These are phyloP conservation scores for Tachysurus fulvidraco DNA, from an alignment of 2,113 vertebrate genomes.

Conservation along the genomic window DNA sequence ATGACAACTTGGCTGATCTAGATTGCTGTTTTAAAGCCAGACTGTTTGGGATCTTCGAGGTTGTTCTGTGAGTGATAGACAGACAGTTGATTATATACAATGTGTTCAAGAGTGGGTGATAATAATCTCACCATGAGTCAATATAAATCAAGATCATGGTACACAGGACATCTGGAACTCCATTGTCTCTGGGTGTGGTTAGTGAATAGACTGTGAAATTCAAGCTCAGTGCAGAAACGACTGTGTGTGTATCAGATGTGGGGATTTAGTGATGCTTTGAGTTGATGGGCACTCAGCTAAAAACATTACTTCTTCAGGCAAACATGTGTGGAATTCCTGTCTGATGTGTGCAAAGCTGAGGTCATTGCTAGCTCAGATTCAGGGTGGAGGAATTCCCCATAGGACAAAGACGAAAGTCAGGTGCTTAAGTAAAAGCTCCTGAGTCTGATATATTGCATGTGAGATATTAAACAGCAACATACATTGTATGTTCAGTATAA, in stretches of 20 bases:
- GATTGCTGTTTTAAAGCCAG: no score
- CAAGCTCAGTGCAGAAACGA: slow-evolving; percentile 6
- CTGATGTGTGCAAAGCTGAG: slow-evolving; percentile 34
- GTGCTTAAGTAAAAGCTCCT: slow-evolving; percentile 31
- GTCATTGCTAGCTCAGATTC: slow-evolving; percentile 49
- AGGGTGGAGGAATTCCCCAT: slow-evolving; percentile 42
- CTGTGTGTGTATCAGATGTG: slow-evolving; percentile 25
- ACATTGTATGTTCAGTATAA: neutral
- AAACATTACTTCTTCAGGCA: slow-evolving; percentile 54
- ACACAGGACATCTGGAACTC: neutral
- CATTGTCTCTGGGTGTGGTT: slow-evolving; percentile 15
- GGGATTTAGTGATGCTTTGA: slow-evolving; percentile 48
- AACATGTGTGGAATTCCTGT: slow-evolving; percentile 52
- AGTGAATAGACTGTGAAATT: neutral
- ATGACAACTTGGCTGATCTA: no score
- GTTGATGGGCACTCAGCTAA: slow-evolving; percentile 43
- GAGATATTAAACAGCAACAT: neutral
- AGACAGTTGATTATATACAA: no score
- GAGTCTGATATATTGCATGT: slow-evolving; percentile 9
- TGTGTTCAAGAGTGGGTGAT: neutral
- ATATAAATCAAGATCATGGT: slow-evolving; percentile 28
- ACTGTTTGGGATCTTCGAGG: no score
- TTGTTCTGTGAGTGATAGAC: no score
- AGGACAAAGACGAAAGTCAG: slow-evolving; percentile 41
- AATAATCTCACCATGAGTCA: slow-evolving; percentile 30